Evolutionary conservation across 2,113 vertebrate genomes (phyloP).

Genomic region (Percopsis transmontana): DNA sequence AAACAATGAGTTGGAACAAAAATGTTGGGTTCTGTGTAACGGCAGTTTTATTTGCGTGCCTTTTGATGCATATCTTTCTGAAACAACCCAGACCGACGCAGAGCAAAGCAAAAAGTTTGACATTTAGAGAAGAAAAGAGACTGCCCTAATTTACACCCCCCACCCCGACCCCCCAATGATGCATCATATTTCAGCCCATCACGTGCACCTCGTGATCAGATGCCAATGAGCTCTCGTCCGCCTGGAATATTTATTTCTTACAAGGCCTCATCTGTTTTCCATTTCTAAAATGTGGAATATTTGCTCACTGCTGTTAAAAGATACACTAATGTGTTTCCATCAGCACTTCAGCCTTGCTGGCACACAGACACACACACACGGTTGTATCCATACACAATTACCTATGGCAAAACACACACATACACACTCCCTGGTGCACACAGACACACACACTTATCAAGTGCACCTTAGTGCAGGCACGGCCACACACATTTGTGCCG

Average conservation of each 20-base stretch:
- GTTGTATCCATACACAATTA: no score
- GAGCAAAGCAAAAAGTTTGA: constrained; percentile 1
- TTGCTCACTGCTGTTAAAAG: constrained; percentile 42
- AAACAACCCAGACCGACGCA: not conserved
- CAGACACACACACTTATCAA: no score
- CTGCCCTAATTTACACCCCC: not conserved
- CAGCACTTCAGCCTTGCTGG: constrained; percentile 10
- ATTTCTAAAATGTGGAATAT: constrained; percentile 57
- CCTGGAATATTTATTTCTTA: constrained; percentile 43
- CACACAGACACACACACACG: not conserved
- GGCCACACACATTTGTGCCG: not conserved
- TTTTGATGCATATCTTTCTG: no score
- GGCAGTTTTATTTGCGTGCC: no score
- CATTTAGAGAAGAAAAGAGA: constrained; percentile 1
- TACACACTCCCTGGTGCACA: no score
- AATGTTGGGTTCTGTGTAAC: no score
- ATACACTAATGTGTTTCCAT: constrained; percentile 60
- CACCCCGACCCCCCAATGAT: not conserved
- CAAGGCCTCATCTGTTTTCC: constrained; percentile 56
- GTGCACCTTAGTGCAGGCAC: no score
- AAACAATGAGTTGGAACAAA: no score
- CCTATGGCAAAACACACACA: no score
- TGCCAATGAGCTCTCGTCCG: constrained; percentile 42
- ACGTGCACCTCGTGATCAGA: constrained; percentile 18
- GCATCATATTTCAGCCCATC: constrained; percentile 36